Percentiles rank a stretch among this genome's conserved stretches.
Conservation (phyloP, 2,888 invertebrate genomes). For the Diabrotica balteata region DNA sequence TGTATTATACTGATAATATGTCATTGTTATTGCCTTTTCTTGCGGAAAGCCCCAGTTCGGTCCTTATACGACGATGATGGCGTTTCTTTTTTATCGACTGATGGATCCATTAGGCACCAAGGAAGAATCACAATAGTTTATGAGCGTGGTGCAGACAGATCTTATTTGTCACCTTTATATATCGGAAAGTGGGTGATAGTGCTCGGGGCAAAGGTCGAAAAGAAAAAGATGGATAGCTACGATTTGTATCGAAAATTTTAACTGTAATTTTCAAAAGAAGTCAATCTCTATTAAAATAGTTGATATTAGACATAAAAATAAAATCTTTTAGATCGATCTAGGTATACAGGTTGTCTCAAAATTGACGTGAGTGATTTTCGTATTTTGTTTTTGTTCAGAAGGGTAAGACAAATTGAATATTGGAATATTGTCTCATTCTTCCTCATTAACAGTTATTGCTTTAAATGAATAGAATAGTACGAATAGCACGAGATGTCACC, state of each 20-base stretch:
- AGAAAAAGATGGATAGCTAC: neutral
- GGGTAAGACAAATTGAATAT: too few species aligned
- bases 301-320: too few species aligned
- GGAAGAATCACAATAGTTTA: conserved; percentile 12
- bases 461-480: too few species aligned
- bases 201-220: neutral
- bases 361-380: too few species aligned
- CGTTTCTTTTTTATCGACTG: conserved; percentile 13
- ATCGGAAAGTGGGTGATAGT: conserved; percentile 1
- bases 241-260: neutral
- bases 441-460: too few species aligned
- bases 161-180: conserved; percentile 5
- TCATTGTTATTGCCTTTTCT: conserved; percentile 3
- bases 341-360: too few species aligned
- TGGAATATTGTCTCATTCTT: too few species aligned
- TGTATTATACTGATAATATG: neutral
- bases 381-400: too few species aligned
- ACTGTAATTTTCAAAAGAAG: neutral
- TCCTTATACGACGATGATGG: conserved; percentile 9
- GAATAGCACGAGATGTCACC: too few species aligned
- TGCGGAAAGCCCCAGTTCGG: conserved; percentile 5
- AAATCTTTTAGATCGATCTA: too few species aligned
- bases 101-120: conserved; percentile 16
- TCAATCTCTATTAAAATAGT: too few species aligned
- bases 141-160: conserved; percentile 5